Conservation (phyloP, 2,888 invertebrate species). For the Amaurobius ferox region DNA sequence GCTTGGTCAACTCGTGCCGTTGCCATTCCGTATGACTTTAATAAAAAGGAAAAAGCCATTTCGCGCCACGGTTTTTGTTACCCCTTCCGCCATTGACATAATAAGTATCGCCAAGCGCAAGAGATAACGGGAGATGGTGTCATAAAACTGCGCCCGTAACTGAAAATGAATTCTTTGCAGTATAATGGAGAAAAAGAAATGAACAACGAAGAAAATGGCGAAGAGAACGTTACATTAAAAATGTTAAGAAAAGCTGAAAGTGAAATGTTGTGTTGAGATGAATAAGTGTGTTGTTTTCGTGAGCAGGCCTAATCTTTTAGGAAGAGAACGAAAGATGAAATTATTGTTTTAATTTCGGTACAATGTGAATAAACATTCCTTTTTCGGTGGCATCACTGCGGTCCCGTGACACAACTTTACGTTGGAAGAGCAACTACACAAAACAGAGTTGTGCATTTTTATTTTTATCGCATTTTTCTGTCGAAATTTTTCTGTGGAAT, state of each 20-base stretch:
- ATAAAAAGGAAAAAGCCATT: neutral
- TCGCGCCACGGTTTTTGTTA: neutral
- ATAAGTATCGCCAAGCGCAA: slow-evolving; percentile 1
- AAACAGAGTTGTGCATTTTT: no score
- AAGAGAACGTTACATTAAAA: slow-evolving; percentile 4
- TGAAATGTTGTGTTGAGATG: neutral
- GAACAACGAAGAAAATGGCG: neutral
- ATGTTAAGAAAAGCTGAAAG: neutral
- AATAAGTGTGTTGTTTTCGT: neutral
- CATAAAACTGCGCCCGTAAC: slow-evolving; percentile 3
- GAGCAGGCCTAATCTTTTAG: neutral
- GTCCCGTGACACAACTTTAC: no score
- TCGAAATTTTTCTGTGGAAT: no score
- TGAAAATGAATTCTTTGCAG: slow-evolving; percentile 3
- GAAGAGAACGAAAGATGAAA: neutral
- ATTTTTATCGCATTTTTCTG: no score
- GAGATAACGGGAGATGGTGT: slow-evolving; percentile 11
- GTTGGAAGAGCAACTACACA: no score
- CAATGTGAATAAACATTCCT: neutral
- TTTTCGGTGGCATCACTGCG: no score
- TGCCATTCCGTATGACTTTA: neutral
- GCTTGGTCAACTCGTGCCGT: neutral
- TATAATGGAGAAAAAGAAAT: neutral
- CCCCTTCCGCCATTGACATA: slow-evolving; percentile 12
- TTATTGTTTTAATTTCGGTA: neutral